These are phyloP conservation scores for Pseudomyrmex flavicornis DNA, from an alignment of 1,140 invertebrate species.

Conservation along the genomic window DNA sequence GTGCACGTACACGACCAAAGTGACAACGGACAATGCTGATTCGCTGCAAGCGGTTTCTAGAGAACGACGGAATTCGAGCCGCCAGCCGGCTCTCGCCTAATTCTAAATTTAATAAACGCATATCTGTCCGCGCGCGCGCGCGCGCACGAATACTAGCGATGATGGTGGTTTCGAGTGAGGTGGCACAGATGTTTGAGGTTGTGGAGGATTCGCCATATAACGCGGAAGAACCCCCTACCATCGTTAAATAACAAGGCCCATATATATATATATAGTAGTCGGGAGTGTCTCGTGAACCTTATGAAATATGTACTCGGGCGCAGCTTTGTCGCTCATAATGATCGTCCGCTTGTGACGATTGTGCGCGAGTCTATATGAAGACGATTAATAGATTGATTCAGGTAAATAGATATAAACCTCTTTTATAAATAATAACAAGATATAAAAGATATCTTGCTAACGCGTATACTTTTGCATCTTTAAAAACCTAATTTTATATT, in stretches of 20 bases:
- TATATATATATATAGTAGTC: neutral
- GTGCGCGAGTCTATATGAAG: neutral
- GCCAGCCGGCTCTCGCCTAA: constrained; percentile 68
- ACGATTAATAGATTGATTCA: neutral
- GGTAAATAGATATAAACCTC: neutral
- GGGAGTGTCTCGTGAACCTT: constrained; percentile 22
- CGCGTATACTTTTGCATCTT: neutral
- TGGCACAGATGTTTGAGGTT: constrained; percentile 62
- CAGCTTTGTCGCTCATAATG: constrained; percentile 19
- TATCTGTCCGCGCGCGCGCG: constrained; percentile 55
- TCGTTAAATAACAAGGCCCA: constrained; percentile 47
- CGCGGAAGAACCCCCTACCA: constrained; percentile 14
- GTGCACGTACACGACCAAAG: constrained; percentile 49
- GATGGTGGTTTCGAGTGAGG: constrained; percentile 11
- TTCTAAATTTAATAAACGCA: constrained; percentile 75
- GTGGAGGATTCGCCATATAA: constrained; percentile 56
- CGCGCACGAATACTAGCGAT: neutral
- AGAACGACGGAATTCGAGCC: constrained; percentile 65
- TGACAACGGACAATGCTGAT: constrained; percentile 62
- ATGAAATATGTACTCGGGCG: constrained; percentile 41
- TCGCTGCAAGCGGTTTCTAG: constrained; percentile 60
- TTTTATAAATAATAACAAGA: neutral
- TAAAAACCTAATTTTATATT: neutral
- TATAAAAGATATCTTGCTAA: no score
- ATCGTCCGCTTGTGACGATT: constrained; percentile 12